Evolutionary conservation across 2,888 invertebrate genomes (phyloP).

Genomic region (Drosophila bunnanda): DNA sequence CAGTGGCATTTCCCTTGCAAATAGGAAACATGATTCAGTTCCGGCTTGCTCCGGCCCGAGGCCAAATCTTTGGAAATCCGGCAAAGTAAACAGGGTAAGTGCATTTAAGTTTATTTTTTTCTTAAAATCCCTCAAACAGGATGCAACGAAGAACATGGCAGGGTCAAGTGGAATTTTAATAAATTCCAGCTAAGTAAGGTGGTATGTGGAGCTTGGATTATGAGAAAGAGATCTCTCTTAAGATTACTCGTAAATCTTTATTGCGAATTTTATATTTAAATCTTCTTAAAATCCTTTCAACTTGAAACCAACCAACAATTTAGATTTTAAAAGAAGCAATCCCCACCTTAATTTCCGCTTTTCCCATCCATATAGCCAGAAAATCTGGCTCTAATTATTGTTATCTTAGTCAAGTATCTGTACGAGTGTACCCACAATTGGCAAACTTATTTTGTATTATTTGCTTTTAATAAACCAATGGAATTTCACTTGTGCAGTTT

Average conservation of each 20-base stretch:
- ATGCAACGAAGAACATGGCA: no score
- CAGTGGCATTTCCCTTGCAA: constrained; percentile 19
- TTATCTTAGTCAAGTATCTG: not conserved
- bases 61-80: not conserved
- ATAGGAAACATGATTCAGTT: constrained; percentile 17
- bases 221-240: not conserved
- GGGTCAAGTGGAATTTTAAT: no score
- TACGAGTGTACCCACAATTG: not conserved
- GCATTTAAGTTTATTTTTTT: not conserved
- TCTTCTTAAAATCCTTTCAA: no score
- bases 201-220: not conserved
- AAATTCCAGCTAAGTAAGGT: no score
- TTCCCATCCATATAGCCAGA: not conserved
- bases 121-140: not conserved
- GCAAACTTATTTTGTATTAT: not conserved
- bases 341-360: not conserved
- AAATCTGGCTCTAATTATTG: not conserved
- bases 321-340: not conserved
- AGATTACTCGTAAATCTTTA: not conserved
- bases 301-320: not conserved
- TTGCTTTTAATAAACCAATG: not conserved
- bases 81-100: constrained; percentile 6
- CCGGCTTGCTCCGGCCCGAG: not conserved
- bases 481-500: constrained; percentile 2
- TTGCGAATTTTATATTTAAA: not conserved